A percentile compares a stretch with the other conserved stretches of the same genome.
phyloP scores from a whole-genome alignment of 2,888 invertebrate species.

The Zaprionus obscuricornis region DNA sequence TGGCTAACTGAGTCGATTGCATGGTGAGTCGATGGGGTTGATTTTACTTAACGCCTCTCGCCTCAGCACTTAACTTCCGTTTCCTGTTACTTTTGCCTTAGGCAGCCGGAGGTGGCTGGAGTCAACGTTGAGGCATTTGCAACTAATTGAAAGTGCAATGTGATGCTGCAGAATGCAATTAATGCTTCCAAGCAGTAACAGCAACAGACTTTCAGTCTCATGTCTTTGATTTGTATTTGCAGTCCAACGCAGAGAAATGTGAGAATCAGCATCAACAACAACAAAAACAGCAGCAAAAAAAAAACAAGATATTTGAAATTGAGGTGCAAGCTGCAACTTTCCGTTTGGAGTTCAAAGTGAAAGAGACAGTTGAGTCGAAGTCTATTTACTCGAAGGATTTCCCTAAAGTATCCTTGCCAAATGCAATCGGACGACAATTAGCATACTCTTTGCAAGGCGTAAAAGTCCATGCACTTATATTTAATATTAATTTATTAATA shows the following conservation, averaged over 20 bases:
- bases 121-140: slow-evolving; percentile 59
- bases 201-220: slow-evolving; percentile 9
- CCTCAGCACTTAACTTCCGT: slow-evolving; percentile 81
- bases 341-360: slow-evolving; percentile 26
- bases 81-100: slow-evolving; percentile 66
- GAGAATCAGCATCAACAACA: slow-evolving; percentile 30
- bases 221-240: slow-evolving; percentile 64
- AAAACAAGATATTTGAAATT: background rate
- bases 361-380: slow-evolving; percentile 15
- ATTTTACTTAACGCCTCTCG: slow-evolving; percentile 78
- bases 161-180: slow-evolving; percentile 82
- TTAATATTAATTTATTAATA: too few relatives aligned
- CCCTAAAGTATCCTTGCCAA: too few relatives aligned
- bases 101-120: slow-evolving; percentile 26
- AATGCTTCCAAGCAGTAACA: slow-evolving; percentile 74
- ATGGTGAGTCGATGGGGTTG: slow-evolving; percentile 56
- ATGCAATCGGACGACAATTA: too few relatives aligned
- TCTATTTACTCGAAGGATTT: too few relatives aligned
- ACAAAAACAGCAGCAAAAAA: too few relatives aligned
- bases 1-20: slow-evolving; percentile 2
- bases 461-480: too few relatives aligned
- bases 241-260: slow-evolving; percentile 22
- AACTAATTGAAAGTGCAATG: slow-evolving; percentile 83
- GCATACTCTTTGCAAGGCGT: too few relatives aligned
- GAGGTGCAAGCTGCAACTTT: background rate